Conservation (phyloP, 2,113 vertebrate species). For the Hydrochoerus hydrochaeris region DNA sequence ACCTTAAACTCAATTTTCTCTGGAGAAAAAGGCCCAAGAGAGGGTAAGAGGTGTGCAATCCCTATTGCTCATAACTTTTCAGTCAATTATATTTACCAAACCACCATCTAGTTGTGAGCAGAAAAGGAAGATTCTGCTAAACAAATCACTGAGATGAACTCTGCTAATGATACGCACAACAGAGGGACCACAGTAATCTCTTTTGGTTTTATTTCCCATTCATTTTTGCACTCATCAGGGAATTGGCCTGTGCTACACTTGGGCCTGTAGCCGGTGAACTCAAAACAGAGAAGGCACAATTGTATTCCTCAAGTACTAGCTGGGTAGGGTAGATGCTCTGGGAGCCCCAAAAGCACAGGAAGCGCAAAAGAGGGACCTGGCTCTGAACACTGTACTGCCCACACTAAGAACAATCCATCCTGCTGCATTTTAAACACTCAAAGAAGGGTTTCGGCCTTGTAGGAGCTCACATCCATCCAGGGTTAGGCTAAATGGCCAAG, state of each 20-base stretch:
- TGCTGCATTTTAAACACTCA: not conserved
- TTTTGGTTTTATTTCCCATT: not conserved
- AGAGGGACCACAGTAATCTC: not conserved
- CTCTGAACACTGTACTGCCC: not conserved
- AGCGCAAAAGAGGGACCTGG: not conserved
- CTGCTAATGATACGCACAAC: not conserved
- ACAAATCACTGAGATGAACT: not conserved
- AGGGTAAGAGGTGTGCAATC: rapidly evolving
- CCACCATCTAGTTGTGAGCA: not conserved
- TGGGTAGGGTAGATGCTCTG: not conserved
- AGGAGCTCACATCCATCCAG: not conserved
- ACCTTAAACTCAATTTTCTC: not conserved
- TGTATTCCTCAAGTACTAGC: not conserved
- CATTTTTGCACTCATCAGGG: not conserved
- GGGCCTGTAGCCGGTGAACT: not conserved
- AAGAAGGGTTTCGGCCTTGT: not conserved
- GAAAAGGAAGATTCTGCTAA: not conserved
- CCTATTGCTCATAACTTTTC: not conserved
- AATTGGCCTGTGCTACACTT: not conserved
- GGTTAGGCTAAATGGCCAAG: not conserved
- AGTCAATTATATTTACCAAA: not conserved
- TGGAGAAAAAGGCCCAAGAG: not conserved
- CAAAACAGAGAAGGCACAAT: not conserved
- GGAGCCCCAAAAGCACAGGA: not conserved
- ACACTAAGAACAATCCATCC: not conserved